These are phyloP conservation scores for Tachuris rubrigastra DNA, from an alignment of 2,113 vertebrate genomes.

Conservation along the genomic window DNA sequence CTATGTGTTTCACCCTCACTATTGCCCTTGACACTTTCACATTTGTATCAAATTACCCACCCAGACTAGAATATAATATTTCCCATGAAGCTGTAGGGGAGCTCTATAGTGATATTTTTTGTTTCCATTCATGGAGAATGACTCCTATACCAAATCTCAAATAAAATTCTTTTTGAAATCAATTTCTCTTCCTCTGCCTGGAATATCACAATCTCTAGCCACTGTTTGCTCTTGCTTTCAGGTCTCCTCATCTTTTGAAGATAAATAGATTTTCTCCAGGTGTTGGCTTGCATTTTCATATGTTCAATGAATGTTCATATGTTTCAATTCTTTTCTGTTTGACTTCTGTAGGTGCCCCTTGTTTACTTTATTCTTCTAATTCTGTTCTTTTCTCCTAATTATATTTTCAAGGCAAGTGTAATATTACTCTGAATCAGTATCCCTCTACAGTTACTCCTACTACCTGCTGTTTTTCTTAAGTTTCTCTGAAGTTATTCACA, in stretches of 20 bases:
- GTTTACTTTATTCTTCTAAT: background rate
- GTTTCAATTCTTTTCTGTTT: background rate
- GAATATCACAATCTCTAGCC: background rate
- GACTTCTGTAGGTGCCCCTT: background rate
- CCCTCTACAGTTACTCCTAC: background rate
- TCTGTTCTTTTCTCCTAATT: background rate
- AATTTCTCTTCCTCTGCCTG: background rate
- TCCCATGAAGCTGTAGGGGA: background rate
- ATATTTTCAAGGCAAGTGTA: background rate
- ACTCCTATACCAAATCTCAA: background rate
- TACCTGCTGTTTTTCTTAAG: background rate
- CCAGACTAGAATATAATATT: background rate
- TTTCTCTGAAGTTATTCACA: background rate
- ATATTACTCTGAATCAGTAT: background rate
- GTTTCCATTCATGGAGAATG: background rate
- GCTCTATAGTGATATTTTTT: background rate
- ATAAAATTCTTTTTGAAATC: background rate
- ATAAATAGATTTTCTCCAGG: background rate
- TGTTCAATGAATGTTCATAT: background rate
- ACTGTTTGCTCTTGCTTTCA: background rate
- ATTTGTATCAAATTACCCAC: background rate
- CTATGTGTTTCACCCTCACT: background rate
- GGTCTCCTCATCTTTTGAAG: background rate
- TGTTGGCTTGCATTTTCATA: background rate
- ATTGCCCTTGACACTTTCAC: background rate